Conservation (phyloP, 1,140 invertebrate genomes). For the Pachyrhynchus sulphureomaculatus region DNA sequence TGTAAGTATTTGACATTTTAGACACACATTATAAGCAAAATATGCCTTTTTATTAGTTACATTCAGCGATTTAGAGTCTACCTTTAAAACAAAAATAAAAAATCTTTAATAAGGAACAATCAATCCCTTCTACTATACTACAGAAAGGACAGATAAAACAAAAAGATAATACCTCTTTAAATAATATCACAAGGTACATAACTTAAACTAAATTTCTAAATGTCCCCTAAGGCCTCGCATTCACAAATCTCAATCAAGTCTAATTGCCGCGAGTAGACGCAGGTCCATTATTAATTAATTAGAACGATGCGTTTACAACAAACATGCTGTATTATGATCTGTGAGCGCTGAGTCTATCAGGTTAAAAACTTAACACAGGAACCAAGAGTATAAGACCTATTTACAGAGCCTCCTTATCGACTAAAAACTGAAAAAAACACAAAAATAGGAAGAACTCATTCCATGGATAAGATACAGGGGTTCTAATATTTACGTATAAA, state of each 20-base stretch:
- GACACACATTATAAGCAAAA: too few relatives aligned
- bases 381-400: conserved; percentile 30
- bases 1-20: too few relatives aligned
- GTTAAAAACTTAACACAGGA: conserved; percentile 33
- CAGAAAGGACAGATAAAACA: conserved; percentile 26
- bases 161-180: conserved; percentile 37
- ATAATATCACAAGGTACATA: conserved; percentile 39
- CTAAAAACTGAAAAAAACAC: too few relatives aligned
- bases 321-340: too few relatives aligned
- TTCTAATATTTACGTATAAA: neutral
- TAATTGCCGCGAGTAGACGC: too few relatives aligned
- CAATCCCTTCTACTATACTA: conserved; percentile 3
- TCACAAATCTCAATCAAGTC: too few relatives aligned
- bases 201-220: conserved; percentile 14
- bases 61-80: conserved; percentile 24
- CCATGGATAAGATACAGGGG: neutral
- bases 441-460: neutral
- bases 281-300: too few relatives aligned
- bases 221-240: conserved; percentile 18
- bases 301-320: too few relatives aligned
- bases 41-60: too few relatives aligned
- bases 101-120: conserved; percentile 15
- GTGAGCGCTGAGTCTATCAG: too few relatives aligned
- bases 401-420: conserved; percentile 20
- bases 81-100: conserved; percentile 22